These are phyloP conservation scores for Heliconius nattereri DNA, from an alignment of 1,140 invertebrate species.

Conservation along the genomic window DNA sequence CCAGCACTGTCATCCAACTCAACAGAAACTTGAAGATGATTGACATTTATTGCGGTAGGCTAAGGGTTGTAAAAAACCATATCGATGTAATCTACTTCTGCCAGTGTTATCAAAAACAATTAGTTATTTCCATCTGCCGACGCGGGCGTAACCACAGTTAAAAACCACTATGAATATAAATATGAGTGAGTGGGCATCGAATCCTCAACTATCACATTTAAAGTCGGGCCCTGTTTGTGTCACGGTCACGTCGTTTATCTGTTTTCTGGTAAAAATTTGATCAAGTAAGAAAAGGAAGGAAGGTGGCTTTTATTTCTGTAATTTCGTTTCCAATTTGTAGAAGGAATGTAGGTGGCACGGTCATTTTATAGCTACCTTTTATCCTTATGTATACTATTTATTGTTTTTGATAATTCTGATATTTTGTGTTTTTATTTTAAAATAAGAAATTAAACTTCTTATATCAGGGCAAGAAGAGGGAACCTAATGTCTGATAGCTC, in stretches of 20 bases:
- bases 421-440: not conserved
- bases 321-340: conserved; percentile 9
- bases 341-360: conserved; percentile 1
- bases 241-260: conserved; percentile 36
- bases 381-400: not conserved
- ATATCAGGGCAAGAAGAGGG: too few species aligned
- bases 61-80: too few species aligned
- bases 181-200: not conserved
- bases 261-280: conserved; percentile 39
- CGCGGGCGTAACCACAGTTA: too few species aligned
- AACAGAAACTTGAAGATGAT: too few species aligned
- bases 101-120: too few species aligned
- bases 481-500: too few species aligned
- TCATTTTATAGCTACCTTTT: conserved; percentile 12
- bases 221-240: not conserved
- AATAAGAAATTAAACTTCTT: not conserved
- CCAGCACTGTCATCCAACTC: too few species aligned
- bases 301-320: conserved; percentile 12
- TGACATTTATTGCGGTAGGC: too few species aligned
- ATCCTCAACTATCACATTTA: not conserved
- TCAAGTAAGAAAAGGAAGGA: conserved; percentile 37
- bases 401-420: not conserved
- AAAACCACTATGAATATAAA: too few species aligned
- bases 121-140: too few species aligned
- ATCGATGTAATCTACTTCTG: too few species aligned